Evolutionary conservation across 1,140 invertebrate genomes (phyloP), one percentile per base, ranked within the genome.

Genomic region (Adelges cooleyi): DNA sequence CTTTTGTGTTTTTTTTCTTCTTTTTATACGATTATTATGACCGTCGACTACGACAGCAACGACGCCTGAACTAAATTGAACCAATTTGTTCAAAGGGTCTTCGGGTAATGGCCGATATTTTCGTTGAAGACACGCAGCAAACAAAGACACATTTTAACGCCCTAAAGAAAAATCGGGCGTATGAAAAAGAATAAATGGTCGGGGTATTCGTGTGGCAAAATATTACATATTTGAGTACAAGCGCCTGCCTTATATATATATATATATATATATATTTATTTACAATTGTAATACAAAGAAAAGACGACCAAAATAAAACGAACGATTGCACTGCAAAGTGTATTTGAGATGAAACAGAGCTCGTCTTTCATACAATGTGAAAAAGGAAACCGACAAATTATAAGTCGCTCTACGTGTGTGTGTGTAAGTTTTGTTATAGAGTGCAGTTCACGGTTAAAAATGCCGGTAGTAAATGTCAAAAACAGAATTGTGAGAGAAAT

Each of bases 1-100:
- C 40, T 44, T 15, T 13, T 27, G 15, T 54, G 22, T 40, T 56
- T 56, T 42, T 23, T n/a, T 6, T 10, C 10, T 15, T 11, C 40
- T 40, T 17, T 27, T 29, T 29, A 25, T 44, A 59, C 22, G 5
- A 23, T 56, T 56, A 40, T 56, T 27, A 50, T 50, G 11, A 33
- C 25, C 17, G n/a, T 51, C n/a, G 11, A 25, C n/a, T n/a, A 27
- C 23, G n/a, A 10, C 10, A 18, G 40, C n/a, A 10, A 38, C 17
- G n/a, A 59, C 40, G 54, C 23, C 38, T 59, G 38, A 36, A 40
- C 42, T 18, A 27, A 59, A 59, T 59, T 46, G 40, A 23, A 23
- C 27, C 54, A 27, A 59, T 59, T 59, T 59, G n/a, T 59, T 23
- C 10, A 2, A 59, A 33, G 36, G 54, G 23, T 29, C 52, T 54